These are phyloP conservation scores for Myoxocephalus aenaeus DNA, from an alignment of 2,797 vertebrate species.

Conservation along the genomic window DNA sequence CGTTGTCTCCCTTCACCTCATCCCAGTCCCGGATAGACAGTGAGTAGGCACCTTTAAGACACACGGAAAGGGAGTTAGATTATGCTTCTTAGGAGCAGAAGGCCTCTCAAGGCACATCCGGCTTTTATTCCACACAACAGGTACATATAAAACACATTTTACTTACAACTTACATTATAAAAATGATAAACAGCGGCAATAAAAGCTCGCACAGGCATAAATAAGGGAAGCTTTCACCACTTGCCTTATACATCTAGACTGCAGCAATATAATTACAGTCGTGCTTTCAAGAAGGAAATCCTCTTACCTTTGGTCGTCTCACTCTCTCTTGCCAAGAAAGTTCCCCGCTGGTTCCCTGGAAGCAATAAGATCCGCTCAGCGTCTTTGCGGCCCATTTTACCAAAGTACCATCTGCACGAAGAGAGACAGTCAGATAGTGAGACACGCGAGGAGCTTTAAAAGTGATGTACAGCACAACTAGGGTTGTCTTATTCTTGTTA, in stretches of 20 bases:
- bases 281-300: background rate
- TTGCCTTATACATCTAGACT: background rate
- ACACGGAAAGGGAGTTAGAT: background rate
- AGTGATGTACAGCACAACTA: background rate
- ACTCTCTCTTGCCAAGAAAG: constrained; percentile 96
- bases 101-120: background rate
- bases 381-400: constrained; percentile 98
- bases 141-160: background rate
- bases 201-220: background rate
- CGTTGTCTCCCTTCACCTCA: constrained; percentile 95
- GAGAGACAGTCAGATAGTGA: background rate
- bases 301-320: constrained; percentile 96
- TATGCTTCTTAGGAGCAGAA: background rate
- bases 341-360: constrained; percentile 95
- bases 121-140: background rate
- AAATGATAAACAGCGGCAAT: background rate
- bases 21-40: constrained; percentile 98
- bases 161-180: background rate
- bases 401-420: constrained; percentile 96
- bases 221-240: background rate
- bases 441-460: constrained; percentile 10
- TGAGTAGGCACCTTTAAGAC: constrained; percentile 90
- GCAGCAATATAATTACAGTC: background rate
- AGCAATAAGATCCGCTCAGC: constrained; percentile 94
- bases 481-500: background rate